Conservation (phyloP, 2,113 vertebrate genomes). For the Malurus elegans region DNA sequence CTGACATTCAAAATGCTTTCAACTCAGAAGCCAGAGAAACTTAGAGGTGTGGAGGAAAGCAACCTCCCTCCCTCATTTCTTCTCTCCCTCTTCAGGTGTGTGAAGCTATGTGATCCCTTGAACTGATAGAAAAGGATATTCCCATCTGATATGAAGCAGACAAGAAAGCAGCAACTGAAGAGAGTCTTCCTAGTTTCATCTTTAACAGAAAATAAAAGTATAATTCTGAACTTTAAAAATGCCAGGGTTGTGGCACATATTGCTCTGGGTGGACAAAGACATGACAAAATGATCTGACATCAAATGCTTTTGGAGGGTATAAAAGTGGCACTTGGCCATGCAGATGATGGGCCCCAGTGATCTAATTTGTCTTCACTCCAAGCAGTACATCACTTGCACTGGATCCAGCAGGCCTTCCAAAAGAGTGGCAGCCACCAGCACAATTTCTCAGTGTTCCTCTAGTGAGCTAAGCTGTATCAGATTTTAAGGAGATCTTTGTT, state of each 20-base stretch:
- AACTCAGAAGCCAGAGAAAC: neutral
- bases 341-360: neutral
- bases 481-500: neutral
- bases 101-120: neutral
- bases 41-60: neutral
- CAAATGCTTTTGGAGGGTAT: neutral
- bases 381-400: neutral
- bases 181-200: neutral
- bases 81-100: neutral
- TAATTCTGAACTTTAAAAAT: neutral
- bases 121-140: neutral
- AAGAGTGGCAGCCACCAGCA: neutral
- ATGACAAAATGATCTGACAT: neutral
- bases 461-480: neutral
- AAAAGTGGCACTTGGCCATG: neutral
- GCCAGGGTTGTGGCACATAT: neutral
- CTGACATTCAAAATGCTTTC: neutral
- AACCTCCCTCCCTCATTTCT: neutral
- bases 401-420: neutral
- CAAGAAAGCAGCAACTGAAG: neutral
- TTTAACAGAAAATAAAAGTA: neutral
- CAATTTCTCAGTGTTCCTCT: neutral
- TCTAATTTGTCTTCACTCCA: neutral
- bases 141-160: neutral
- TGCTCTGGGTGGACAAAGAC: neutral